These are phyloP conservation scores for Zingel zingel DNA, from an alignment of 2,113 vertebrate genomes.

Conservation along the genomic window DNA sequence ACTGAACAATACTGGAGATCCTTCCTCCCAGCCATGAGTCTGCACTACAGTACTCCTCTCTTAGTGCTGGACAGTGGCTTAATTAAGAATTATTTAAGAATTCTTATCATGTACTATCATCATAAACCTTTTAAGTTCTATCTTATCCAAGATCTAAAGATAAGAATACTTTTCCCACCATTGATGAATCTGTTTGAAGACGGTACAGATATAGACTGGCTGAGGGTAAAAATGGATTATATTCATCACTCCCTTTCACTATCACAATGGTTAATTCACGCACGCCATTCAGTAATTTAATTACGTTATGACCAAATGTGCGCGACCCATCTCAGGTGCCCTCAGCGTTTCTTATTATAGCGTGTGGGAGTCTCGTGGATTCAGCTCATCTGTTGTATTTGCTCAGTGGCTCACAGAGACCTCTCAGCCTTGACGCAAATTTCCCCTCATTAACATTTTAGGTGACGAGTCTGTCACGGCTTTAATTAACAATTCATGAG, in stretches of 20 bases:
- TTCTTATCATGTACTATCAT: not conserved
- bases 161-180: not conserved
- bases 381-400: constrained; percentile 78
- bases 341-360: constrained; percentile 69
- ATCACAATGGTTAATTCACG: constrained; percentile 54
- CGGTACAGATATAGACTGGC: not conserved
- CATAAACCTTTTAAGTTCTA: not conserved
- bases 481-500: constrained; percentile 85
- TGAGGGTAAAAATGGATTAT: constrained; percentile 36
- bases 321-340: constrained; percentile 66
- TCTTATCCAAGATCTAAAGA: not conserved
- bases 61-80: not conserved
- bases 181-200: not conserved
- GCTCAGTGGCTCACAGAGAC: constrained; percentile 72
- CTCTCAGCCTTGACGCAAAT: constrained; percentile 66
- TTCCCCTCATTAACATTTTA: constrained; percentile 88
- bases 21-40: not conserved
- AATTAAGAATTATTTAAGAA: not conserved
- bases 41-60: not conserved
- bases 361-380: constrained; percentile 60
- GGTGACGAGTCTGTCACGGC: constrained; percentile 78
- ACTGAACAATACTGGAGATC: not conserved
- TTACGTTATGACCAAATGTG: constrained; percentile 47
- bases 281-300: constrained; percentile 69
- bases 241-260: constrained; percentile 54